phyloP scores from a whole-genome alignment of 2,888 invertebrate species.

The Ormyrus rosae region DNA sequence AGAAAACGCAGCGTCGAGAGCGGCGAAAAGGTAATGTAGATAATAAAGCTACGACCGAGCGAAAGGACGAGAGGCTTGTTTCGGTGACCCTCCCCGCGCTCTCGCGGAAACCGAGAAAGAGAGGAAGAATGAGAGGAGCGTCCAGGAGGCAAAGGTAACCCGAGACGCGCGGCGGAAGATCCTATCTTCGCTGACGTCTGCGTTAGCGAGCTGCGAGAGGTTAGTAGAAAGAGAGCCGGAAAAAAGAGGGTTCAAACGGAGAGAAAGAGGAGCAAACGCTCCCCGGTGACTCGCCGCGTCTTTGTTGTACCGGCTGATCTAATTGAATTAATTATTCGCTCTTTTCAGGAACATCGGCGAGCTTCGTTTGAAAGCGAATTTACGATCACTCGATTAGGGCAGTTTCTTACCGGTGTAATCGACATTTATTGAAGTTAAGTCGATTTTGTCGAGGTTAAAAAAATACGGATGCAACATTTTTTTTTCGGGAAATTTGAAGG shows the following conservation, averaged over 20 bases:
- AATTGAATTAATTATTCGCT: slow-evolving; percentile 29
- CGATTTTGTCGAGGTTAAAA: too few relatives aligned
- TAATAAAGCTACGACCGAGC: neutral
- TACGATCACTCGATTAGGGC: too few relatives aligned
- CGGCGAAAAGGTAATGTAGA: neutral
- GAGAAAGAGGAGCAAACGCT: slow-evolving; percentile 22
- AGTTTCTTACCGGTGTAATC: too few relatives aligned
- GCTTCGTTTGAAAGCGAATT: slow-evolving; percentile 3
- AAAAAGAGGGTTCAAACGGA: neutral
- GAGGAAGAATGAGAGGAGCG: neutral
- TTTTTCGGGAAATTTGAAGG: too few relatives aligned
- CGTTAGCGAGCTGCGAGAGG: slow-evolving; percentile 67
- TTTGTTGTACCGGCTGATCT: slow-evolving; percentile 8
- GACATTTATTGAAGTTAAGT: too few relatives aligned
- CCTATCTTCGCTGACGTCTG: slow-evolving; percentile 71
- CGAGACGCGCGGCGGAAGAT: slow-evolving; percentile 64
- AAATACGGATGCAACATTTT: too few relatives aligned
- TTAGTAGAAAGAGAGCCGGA: neutral
- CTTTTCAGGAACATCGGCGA: neutral
- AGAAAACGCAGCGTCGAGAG: too few relatives aligned
- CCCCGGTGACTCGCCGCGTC: neutral
- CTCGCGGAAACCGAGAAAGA: neutral
- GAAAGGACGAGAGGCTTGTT: neutral
- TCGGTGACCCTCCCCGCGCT: too few relatives aligned
- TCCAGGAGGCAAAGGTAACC: slow-evolving; percentile 66